These are phyloP conservation scores for Elephantulus edwardii DNA, from an alignment of 2,113 vertebrate genomes.

Conservation along the genomic window DNA sequence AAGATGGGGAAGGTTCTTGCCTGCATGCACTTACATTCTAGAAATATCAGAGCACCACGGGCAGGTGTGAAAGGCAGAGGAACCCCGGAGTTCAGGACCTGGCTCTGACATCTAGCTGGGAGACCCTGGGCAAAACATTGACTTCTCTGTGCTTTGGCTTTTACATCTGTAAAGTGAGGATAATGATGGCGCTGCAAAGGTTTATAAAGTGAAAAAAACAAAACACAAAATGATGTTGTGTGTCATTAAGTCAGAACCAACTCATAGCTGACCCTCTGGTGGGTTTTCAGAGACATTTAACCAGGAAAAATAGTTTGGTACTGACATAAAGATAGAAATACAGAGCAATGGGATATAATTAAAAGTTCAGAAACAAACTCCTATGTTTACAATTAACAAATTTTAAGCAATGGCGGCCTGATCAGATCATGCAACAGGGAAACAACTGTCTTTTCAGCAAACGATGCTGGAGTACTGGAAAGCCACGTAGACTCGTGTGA, in stretches of 20 bases:
- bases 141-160: neutral
- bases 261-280: too few relatives aligned
- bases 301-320: neutral
- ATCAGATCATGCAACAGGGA: neutral
- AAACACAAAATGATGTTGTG: too few relatives aligned
- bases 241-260: too few relatives aligned
- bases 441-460: neutral
- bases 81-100: neutral
- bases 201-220: neutral
- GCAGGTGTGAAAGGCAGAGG: neutral
- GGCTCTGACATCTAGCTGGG: neutral
- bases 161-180: neutral
- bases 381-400: neutral
- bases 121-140: neutral
- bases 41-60: neutral
- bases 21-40: neutral
- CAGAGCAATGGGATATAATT: neutral
- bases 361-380: neutral
- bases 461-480: neutral
- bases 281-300: too few relatives aligned
- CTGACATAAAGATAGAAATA: neutral
- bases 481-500: neutral
- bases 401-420: neutral
- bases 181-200: fast-evolving
- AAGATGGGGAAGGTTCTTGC: neutral